Evolutionary conservation across 2,113 vertebrate species (phyloP).

Genomic region (Campylomormyrus tamandua): DNA sequence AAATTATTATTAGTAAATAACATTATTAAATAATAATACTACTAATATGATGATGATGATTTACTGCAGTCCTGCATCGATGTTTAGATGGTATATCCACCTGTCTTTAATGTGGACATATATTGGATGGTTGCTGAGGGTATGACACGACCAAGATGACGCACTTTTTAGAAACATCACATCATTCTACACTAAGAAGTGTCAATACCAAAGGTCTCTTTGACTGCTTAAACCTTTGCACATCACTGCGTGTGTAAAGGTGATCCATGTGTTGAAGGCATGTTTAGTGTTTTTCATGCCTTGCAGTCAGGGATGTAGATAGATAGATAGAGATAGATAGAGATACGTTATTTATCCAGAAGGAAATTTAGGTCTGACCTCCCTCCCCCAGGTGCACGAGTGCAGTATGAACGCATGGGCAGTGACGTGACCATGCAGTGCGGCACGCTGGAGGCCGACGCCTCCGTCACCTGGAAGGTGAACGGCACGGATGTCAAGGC

Average conservation of each 20-base stretch:
- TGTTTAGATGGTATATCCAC: not conserved
- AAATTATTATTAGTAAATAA: not conserved
- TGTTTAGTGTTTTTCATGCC: not conserved
- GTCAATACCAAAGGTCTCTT: not conserved
- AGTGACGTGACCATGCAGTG: conserved; percentile 85
- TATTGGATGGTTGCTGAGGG: not conserved
- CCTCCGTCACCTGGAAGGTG: conserved; percentile 82
- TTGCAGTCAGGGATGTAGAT: not conserved
- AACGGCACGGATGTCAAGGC: conserved; percentile 81
- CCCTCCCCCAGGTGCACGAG: conserved; percentile 60
- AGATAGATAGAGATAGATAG: no score
- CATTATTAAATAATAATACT: not conserved
- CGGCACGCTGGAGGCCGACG: conserved; percentile 73
- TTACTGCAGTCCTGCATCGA: not conserved
- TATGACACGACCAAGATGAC: not conserved
- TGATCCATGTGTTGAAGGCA: not conserved
- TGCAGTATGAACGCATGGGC: conserved; percentile 77
- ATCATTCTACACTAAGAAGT: not conserved
- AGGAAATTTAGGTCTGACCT: not conserved
- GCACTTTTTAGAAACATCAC: not conserved
- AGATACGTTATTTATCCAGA: no score
- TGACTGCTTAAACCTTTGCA: not conserved
- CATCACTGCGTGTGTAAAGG: not conserved
- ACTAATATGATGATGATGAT: not conserved
- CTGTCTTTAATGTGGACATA: not conserved